phyloP scores from a whole-genome alignment of 1,140 invertebrate species.

The Microvelia longipes region DNA sequence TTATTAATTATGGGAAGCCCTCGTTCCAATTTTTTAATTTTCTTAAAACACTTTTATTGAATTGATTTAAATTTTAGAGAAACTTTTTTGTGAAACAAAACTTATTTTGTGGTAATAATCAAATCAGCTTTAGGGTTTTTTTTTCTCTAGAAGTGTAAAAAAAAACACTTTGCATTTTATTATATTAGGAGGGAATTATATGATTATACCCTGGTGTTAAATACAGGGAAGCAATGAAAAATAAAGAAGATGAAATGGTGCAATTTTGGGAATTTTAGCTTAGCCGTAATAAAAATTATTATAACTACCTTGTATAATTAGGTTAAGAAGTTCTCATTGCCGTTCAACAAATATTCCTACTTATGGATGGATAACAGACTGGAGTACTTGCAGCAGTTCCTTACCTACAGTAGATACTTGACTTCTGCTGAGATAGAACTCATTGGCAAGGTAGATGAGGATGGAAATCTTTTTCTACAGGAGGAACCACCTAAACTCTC shows the following conservation, averaged over 20 bases:
- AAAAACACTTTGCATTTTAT: too few relatives aligned
- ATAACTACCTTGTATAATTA: too few relatives aligned
- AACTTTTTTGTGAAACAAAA: too few relatives aligned
- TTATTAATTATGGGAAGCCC: neutral
- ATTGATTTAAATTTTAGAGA: neutral
- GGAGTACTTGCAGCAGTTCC: slow-evolving; percentile 45
- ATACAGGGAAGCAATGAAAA: too few relatives aligned
- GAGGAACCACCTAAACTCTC: slow-evolving; percentile 36
- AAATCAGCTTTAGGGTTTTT: too few relatives aligned
- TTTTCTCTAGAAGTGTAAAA: too few relatives aligned
- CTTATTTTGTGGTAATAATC: too few relatives aligned
- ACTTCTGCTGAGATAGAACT: slow-evolving; percentile 37
- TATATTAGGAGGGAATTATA: too few relatives aligned
- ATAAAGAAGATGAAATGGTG: too few relatives aligned
- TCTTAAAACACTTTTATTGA: neutral
- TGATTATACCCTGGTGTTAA: too few relatives aligned
- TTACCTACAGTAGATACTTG: slow-evolving; percentile 44
- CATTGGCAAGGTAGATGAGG: slow-evolving; percentile 36
- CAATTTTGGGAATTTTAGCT: too few relatives aligned
- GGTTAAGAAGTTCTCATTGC: slow-evolving; percentile 18
- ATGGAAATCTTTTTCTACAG: slow-evolving; percentile 29
- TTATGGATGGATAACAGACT: slow-evolving; percentile 48
- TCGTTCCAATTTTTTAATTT: neutral
- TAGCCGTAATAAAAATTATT: too few relatives aligned
- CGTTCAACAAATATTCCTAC: slow-evolving; percentile 34